Conservation (phyloP, 2,797 vertebrate species). For the Acrossocheilus wenchowensis region DNA sequence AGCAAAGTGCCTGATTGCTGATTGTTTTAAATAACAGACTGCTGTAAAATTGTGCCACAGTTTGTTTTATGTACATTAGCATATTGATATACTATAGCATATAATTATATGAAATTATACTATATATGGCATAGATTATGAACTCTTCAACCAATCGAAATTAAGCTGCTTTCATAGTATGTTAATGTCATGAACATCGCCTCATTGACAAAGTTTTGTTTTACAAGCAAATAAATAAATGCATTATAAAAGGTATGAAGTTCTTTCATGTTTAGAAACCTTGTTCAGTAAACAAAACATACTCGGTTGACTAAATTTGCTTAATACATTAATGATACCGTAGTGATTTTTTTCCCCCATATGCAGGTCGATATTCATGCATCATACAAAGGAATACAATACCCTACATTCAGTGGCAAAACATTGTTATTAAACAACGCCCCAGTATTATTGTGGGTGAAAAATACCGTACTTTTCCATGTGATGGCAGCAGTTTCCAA, state of each 20-base stretch:
- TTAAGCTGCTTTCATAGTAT: background rate
- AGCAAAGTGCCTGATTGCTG: background rate
- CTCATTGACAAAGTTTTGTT: background rate
- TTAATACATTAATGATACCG: no score
- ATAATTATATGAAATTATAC: background rate
- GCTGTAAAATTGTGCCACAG: background rate
- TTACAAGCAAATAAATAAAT: background rate
- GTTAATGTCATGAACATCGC: background rate
- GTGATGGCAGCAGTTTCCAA: accelerated
- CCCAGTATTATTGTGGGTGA: conserved; percentile 59
- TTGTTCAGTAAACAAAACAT: background rate
- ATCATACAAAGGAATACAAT: conserved; percentile 33
- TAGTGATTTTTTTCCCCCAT: background rate
- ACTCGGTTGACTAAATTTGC: background rate
- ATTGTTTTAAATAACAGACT: background rate
- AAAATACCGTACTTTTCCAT: conserved; percentile 32
- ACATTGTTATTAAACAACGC: conserved; percentile 47
- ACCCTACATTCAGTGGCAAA: conserved; percentile 49
- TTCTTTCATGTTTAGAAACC: background rate
- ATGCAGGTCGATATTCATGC: conserved; percentile 70
- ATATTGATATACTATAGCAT: background rate
- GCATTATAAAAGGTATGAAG: background rate
- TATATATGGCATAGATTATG: background rate
- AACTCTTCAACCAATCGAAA: background rate
- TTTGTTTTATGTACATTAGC: background rate